Conservation (phyloP, 2,113 vertebrate species). For the Leptodactylus fuscus region DNA sequence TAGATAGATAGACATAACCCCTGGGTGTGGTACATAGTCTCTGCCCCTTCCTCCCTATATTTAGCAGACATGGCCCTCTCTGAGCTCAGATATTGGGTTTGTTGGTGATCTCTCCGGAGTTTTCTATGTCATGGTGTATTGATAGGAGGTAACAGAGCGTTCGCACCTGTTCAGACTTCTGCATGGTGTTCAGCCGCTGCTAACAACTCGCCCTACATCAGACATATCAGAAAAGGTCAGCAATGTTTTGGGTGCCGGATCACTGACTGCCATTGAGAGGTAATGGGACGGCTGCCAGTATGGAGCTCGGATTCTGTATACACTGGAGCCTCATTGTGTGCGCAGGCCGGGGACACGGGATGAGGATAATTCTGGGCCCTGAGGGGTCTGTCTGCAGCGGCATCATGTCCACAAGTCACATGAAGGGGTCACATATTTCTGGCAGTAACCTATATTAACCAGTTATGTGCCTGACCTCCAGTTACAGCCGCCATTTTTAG, state of each 20-base stretch:
- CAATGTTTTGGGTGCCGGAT: conserved; percentile 58
- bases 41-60: no score
- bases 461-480: no score
- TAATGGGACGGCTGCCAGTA: conserved; percentile 65
- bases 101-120: no score
- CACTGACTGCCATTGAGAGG: conserved; percentile 59
- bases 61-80: no score
- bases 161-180: conserved; percentile 69
- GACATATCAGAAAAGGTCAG: conserved; percentile 79
- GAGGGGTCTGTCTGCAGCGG: no score
- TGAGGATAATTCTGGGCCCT: no score
- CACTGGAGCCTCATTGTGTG: neutral
- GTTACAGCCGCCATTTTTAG: neutral
- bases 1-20: no score
- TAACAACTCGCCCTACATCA: conserved; percentile 69
- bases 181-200: conserved; percentile 69
- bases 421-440: neutral
- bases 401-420: neutral
- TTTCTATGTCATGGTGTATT: neutral
- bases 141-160: neutral
- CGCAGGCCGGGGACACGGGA: neutral
- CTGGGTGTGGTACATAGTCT: no score
- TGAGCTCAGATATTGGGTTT: no score
- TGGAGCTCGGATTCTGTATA: conserved; percentile 62
- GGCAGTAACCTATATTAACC: no score